Conservation (phyloP, 2,113 vertebrate species). For the Apodemus sylvaticus region DNA sequence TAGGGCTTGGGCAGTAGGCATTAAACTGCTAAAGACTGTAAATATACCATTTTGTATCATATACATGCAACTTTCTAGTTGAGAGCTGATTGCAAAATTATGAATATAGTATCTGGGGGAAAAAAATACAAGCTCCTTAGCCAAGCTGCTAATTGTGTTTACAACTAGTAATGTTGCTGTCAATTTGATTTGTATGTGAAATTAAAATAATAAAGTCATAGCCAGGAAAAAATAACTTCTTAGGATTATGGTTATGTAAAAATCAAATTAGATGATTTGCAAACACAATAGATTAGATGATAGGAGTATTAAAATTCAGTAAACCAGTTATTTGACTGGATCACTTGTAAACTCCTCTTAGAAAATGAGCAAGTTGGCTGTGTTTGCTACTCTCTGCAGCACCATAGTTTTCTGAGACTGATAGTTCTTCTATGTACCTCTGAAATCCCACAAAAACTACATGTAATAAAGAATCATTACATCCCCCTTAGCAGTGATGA, state of each 20-base stretch:
- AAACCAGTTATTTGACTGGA: not conserved
- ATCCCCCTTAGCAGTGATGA: not conserved
- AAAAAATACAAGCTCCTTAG: not conserved
- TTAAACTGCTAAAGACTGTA: not conserved
- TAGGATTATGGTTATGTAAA: not conserved
- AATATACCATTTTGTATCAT: not conserved
- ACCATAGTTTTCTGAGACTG: not conserved
- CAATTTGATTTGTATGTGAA: constrained; percentile 45
- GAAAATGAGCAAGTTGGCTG: not conserved
- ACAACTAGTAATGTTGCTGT: constrained; percentile 7
- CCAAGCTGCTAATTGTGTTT: constrained; percentile 59
- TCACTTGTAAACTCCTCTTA: not conserved
- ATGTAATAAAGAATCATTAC: not conserved
- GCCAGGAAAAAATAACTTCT: not conserved
- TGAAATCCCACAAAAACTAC: not conserved
- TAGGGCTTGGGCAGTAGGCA: accelerated
- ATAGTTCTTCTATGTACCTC: not conserved
- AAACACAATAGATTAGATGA: not conserved
- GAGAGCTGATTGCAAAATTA: not conserved
- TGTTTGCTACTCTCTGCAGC: not conserved
- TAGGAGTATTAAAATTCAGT: not conserved
- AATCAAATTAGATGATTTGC: not conserved
- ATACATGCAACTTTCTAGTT: not conserved
- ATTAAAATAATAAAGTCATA: constrained; percentile 53
- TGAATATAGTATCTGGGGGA: not conserved